A percentile compares a stretch with the other conserved stretches of the same genome.
These are phyloP conservation scores for Plebejus argus DNA, from an alignment of 2,888 invertebrate species.

Conservation along the genomic window DNA sequence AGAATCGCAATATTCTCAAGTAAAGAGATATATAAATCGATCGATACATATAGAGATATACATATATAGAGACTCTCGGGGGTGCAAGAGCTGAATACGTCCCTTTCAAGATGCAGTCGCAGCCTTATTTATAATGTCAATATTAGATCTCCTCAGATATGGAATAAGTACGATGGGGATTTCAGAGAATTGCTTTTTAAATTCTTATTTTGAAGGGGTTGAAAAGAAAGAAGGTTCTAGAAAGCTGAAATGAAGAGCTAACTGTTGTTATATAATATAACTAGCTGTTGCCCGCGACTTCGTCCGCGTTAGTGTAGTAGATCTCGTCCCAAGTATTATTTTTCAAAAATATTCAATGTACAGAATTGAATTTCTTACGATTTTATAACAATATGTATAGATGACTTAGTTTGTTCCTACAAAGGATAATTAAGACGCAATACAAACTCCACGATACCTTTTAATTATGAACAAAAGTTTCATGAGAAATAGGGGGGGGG, in stretches of 20 bases:
- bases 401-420: no score
- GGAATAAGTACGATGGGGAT: background rate
- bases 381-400: no score
- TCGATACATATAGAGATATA: constrained; percentile 47
- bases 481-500: no score
- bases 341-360: no score
- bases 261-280: no score
- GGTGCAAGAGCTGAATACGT: constrained; percentile 40
- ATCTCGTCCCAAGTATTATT: no score
- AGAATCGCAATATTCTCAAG: constrained; percentile 37
- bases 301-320: no score
- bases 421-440: no score
- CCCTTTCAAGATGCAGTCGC: constrained; percentile 13
- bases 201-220: background rate
- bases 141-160: constrained; percentile 12
- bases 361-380: no score
- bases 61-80: constrained; percentile 37
- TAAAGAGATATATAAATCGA: constrained; percentile 58
- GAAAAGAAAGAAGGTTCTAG: background rate
- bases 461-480: no score
- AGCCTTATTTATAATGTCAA: constrained; percentile 24
- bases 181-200: background rate
- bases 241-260: background rate
- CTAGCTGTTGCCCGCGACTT: no score
- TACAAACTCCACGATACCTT: no score